phyloP scores from a whole-genome alignment of 2,113 vertebrate genomes.

The Silurus glanis region DNA sequence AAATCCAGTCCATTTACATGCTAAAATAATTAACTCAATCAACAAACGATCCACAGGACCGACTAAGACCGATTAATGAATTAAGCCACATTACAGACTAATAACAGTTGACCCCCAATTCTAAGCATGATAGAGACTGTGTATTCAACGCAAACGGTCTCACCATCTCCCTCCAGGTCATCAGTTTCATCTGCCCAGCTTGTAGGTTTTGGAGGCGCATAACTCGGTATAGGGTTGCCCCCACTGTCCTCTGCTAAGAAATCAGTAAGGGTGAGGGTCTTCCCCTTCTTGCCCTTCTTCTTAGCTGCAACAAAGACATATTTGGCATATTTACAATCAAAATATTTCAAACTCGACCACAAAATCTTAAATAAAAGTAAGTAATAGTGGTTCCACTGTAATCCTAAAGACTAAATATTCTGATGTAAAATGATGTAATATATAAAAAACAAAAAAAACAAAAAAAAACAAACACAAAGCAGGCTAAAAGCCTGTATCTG shows the following conservation, averaged over 20 bases:
- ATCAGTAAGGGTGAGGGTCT: constrained; percentile 81
- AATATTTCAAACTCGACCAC: not conserved
- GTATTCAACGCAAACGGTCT: not conserved
- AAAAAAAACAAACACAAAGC: not conserved
- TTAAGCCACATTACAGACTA: not conserved
- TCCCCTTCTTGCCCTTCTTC: constrained; percentile 88
- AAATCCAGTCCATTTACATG: not conserved
- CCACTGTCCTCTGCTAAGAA: constrained; percentile 80
- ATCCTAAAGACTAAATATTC: not conserved
- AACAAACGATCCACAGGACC: not conserved
- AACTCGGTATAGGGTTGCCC: constrained; percentile 59
- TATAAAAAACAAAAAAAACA: not conserved
- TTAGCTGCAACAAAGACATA: constrained; percentile 61
- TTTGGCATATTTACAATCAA: not conserved
- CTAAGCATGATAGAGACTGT: not conserved
- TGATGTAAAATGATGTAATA: not conserved
- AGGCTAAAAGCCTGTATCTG: not conserved
- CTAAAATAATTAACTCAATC: not conserved
- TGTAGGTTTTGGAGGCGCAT: constrained; percentile 74
- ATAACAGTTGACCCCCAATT: not conserved
- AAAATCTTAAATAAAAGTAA: not conserved
- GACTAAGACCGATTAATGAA: not conserved
- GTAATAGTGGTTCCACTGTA: not conserved
- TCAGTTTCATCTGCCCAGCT: constrained; percentile 86
- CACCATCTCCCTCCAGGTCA: constrained; percentile 82